These are phyloP conservation scores for Zaprionus nigranus DNA, from an alignment of 1,140 invertebrate genomes.

Conservation along the genomic window DNA sequence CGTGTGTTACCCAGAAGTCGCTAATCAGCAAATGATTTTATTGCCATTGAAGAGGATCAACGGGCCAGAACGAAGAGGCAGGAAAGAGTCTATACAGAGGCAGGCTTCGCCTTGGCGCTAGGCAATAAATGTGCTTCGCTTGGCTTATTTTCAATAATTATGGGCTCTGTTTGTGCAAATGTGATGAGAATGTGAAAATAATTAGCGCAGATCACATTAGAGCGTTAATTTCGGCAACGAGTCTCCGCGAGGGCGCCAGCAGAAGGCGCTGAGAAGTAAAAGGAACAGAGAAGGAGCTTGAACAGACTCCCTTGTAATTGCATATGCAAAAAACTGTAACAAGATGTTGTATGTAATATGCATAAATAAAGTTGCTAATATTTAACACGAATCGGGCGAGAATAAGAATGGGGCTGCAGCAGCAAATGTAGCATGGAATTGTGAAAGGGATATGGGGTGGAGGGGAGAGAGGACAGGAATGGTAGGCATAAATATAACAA, in stretches of 20 bases:
- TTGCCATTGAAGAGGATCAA: conserved; percentile 46
- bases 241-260: conserved; percentile 27
- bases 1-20: conserved; percentile 20
- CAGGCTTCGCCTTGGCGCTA: neutral
- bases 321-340: conserved; percentile 26
- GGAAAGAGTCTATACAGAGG: neutral
- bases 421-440: conserved; percentile 28
- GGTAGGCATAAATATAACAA: conserved; percentile 18
- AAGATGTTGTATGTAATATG: conserved; percentile 24
- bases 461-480: neutral
- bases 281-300: neutral
- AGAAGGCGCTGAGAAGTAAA: too few species aligned
- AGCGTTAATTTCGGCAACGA: conserved; percentile 13
- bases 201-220: conserved; percentile 44
- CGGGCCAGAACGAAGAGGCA: neutral
- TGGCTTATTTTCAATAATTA: conserved; percentile 72
- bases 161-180: conserved; percentile 46
- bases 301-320: neutral
- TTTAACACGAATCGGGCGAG: conserved; percentile 62
- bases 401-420: conserved; percentile 18
- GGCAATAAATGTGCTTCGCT: conserved; percentile 72
- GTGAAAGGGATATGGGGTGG: neutral
- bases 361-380: conserved; percentile 50
- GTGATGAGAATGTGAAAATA: conserved; percentile 68
- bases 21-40: conserved; percentile 74